Evolutionary conservation across 2,797 vertebrate species (phyloP), one percentile per base, ranked within the genome.

Genomic region (Tiaroga cobitis): DNA sequence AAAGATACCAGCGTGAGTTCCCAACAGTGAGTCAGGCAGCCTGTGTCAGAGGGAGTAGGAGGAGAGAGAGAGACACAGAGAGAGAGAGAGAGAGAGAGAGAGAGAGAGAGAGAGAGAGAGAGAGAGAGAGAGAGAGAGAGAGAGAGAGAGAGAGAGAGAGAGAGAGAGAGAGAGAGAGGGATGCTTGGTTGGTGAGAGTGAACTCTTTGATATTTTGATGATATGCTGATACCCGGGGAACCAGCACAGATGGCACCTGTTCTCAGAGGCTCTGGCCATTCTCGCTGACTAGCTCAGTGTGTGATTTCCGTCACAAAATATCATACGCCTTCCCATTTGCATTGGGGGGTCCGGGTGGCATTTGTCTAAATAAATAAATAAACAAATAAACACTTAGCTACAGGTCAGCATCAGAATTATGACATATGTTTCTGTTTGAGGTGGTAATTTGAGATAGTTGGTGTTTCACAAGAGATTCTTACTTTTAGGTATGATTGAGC

Each of bases 201-300:
- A 87, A 72, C 81, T 85, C 85, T 91, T 90, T 90, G 90, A 91
- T 90, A 89, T 88, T 89, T 89, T 85, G 89, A 91, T 85, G 89
- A 91, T 90, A 86, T 82, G 80, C 85, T 85, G 83, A 87, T 87
- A 67, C 79, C 78, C 85, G 7, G 81, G 83, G 85, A 85, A 84
- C 56, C 85, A 70, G 77, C 83, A 85, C 89, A 91, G 86, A 88
- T 89, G 90, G 88, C 87, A 90, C 85, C 89, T 82, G 85, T 84
- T 78, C 76, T 79, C 61, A 76, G 69, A 88, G 83, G 75, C 70
- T 32, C 69, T 86, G 80, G 65, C 82, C 84, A 75, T 63, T 84
- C 68, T 84, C 63, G 61, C 73, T 73, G 78, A 85, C 72, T 41
- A 78, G n/a, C 68, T 41, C 85, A 78, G 82, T 83, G 37, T 77